These are phyloP conservation scores for Miniopterus natalensis DNA, from an alignment of 2,113 vertebrate species.

Conservation along the genomic window DNA sequence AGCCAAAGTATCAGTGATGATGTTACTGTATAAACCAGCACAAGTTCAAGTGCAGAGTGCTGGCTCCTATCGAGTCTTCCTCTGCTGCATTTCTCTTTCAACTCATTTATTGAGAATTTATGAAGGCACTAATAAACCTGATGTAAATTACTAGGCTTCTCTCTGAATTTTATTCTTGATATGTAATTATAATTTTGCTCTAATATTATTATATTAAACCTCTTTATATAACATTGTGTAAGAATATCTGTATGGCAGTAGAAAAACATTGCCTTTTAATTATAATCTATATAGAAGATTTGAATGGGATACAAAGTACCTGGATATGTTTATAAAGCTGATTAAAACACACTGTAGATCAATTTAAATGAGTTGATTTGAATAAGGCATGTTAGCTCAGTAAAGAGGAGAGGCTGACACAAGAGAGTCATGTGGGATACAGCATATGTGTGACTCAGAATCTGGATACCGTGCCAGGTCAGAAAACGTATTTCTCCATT, in stretches of 20 bases:
- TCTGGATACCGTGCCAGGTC: neutral
- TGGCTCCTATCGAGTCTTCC: neutral
- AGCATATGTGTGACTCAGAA: neutral
- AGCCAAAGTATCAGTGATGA: neutral
- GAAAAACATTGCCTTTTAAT: neutral
- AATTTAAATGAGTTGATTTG: neutral
- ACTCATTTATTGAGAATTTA: neutral
- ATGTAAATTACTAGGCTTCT: neutral
- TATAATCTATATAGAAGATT: neutral
- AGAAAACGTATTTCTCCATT: neutral
- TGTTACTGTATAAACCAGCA: neutral
- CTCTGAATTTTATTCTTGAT: neutral
- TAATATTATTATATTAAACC: neutral
- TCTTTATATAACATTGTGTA: neutral
- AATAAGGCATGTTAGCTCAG: neutral
- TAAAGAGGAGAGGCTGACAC: neutral
- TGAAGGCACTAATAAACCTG: neutral
- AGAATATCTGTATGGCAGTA: neutral
- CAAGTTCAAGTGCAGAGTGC: neutral
- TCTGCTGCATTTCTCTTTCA: neutral
- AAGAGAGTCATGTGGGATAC: neutral
- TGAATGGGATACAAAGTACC: neutral
- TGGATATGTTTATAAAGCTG: neutral
- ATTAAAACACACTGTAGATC: neutral
- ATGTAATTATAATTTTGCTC: neutral